These are phyloP conservation scores for Drosophila melanosoma DNA, from an alignment of 2,888 invertebrate genomes.

Conservation along the genomic window DNA sequence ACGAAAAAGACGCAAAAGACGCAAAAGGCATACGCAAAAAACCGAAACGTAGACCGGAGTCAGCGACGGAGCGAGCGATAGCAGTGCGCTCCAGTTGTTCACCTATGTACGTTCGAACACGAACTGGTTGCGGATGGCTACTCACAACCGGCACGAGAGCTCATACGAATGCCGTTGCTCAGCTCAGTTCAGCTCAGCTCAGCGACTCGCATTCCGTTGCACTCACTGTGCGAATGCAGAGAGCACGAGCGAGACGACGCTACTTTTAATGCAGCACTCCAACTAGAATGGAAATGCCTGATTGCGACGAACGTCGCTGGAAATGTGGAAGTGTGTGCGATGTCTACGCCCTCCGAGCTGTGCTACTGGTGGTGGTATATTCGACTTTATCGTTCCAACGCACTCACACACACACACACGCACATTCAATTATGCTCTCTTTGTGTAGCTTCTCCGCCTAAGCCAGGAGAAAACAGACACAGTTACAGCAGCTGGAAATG, in stretches of 20 bases:
- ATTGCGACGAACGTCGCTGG: slow-evolving; percentile 37
- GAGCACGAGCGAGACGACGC: slow-evolving; percentile 58
- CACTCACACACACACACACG: slow-evolving; percentile 19
- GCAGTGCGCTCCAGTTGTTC: slow-evolving; percentile 81
- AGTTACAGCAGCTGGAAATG: slow-evolving; percentile 56
- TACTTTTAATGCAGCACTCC: slow-evolving; percentile 42
- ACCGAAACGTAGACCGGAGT: slow-evolving; percentile 44
- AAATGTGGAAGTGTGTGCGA: slow-evolving; percentile 25
- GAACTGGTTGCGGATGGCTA: slow-evolving; percentile 82
- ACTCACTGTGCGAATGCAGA: slow-evolving; percentile 33
- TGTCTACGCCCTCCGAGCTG: slow-evolving; percentile 53
- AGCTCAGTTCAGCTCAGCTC: slow-evolving; percentile 20
- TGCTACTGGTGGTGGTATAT: slow-evolving; percentile 53
- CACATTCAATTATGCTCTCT: slow-evolving; percentile 24
- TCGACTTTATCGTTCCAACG: slow-evolving; percentile 47
- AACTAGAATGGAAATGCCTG: slow-evolving; percentile 60
- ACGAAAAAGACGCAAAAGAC: slow-evolving; percentile 9
- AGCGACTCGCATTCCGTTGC: slow-evolving; percentile 69
- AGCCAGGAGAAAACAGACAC: slow-evolving; percentile 49
- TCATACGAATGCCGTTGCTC: slow-evolving; percentile 69
- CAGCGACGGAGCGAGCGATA: slow-evolving; percentile 48
- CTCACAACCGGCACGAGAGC: slow-evolving; percentile 68
- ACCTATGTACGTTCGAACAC: slow-evolving; percentile 84
- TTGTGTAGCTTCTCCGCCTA: slow-evolving; percentile 31
- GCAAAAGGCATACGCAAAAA: slow-evolving; percentile 37